phyloP scores from a whole-genome alignment of 2,113 vertebrate genomes.

The Dicerorhinus sumatrensis region DNA sequence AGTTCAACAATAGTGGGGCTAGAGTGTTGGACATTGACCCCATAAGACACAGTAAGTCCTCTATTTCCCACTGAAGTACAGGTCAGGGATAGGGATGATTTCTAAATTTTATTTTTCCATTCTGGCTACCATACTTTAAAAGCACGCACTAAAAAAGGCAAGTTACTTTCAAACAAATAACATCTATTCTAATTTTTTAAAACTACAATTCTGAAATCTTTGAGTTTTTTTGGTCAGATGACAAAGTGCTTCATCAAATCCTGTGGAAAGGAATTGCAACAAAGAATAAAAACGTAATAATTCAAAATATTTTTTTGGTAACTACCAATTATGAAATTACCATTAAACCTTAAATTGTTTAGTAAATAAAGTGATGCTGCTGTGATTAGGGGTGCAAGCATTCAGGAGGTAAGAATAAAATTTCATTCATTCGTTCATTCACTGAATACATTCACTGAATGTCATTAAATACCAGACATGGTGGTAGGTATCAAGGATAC shows the following conservation, averaged over 20 bases:
- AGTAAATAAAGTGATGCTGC: not conserved
- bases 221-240: not conserved
- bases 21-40: not conserved
- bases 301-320: not conserved
- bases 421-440: not conserved
- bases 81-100: not conserved
- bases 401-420: not conserved
- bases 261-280: not conserved
- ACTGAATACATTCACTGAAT: not conserved
- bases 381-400: not conserved
- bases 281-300: constrained; percentile 38
- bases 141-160: not conserved
- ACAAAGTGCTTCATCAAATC: not conserved
- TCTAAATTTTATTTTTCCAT: not conserved
- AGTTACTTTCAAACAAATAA: not conserved
- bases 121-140: not conserved
- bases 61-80: not conserved
- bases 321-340: constrained; percentile 1
- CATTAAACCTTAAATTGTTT: not conserved
- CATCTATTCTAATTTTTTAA: not conserved
- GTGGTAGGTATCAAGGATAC: not conserved
- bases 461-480: not conserved
- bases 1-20: not conserved
- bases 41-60: not conserved
- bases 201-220: not conserved